These are phyloP conservation scores for Drosophila kokeensis DNA, from an alignment of 2,888 invertebrate genomes.

Conservation along the genomic window DNA sequence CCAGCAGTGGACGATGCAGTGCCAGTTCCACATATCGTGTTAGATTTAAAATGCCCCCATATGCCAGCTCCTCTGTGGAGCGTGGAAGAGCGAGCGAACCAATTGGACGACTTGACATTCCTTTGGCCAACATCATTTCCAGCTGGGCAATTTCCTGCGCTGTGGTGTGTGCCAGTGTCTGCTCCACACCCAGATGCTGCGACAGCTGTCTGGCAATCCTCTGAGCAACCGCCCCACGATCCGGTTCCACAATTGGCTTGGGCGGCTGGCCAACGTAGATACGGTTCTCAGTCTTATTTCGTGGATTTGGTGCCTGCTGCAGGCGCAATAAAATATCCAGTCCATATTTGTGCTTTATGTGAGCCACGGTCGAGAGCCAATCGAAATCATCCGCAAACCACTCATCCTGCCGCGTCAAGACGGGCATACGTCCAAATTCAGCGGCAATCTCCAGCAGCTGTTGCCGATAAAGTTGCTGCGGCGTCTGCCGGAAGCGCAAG, in stretches of 20 bases:
- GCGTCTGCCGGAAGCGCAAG: conserved; percentile 49
- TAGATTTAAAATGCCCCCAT: conserved; percentile 65
- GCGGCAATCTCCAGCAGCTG: conserved; percentile 61
- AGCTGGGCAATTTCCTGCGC: conserved; percentile 73
- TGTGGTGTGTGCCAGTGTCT: conserved; percentile 46
- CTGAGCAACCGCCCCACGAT: conserved; percentile 41
- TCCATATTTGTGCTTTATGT: conserved; percentile 76
- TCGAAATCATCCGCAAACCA: conserved; percentile 68
- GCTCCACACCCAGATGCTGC: conserved; percentile 64
- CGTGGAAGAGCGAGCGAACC: conserved; percentile 55
- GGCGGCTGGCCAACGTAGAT: conserved; percentile 80
- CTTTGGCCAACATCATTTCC: conserved; percentile 65
- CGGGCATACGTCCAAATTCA: conserved; percentile 81
- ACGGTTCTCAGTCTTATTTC: conserved; percentile 50
- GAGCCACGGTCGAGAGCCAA: conserved; percentile 76
- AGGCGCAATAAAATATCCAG: conserved; percentile 78
- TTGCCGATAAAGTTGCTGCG: conserved; percentile 42
- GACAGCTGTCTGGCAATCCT: conserved; percentile 55
- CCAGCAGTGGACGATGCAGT: conserved; percentile 55
- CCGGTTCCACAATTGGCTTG: conserved; percentile 42
- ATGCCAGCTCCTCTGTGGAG: conserved; percentile 55
- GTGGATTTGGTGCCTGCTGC: conserved; percentile 59
- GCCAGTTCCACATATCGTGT: conserved; percentile 68
- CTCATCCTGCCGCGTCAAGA: conserved; percentile 41
- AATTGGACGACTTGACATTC: conserved; percentile 62